phyloP scores from a whole-genome alignment of 1,140 invertebrate genomes.

The Caenorhabditis brenneri region DNA sequence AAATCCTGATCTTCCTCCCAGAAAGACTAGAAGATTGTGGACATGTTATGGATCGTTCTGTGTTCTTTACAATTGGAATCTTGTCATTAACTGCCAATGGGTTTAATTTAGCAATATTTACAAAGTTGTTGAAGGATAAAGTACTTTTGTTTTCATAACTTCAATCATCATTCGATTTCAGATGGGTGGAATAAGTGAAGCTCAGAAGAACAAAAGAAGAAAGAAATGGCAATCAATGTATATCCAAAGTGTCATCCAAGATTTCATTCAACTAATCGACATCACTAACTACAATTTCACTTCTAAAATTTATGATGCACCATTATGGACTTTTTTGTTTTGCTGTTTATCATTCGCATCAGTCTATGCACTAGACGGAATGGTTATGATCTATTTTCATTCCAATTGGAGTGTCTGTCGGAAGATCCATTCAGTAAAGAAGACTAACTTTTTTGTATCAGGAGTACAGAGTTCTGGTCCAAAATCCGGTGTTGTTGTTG shows the following conservation, averaged over 20 bases:
- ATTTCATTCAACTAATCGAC: not conserved
- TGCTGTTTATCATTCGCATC: not conserved
- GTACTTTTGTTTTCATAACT: not conserved
- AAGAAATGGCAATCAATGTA: constrained; percentile 12
- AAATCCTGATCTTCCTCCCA: not conserved
- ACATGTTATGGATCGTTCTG: not conserved
- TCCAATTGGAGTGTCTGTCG: not conserved
- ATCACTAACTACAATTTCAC: not conserved
- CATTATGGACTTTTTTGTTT: not conserved
- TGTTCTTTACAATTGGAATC: not conserved
- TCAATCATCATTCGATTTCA: not conserved
- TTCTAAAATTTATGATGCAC: not conserved
- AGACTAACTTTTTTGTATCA: not conserved
- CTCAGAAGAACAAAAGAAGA: not conserved
- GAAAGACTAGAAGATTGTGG: not conserved
- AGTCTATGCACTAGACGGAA: not conserved
- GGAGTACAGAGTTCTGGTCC: not conserved
- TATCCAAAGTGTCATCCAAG: constrained; percentile 15
- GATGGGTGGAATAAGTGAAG: not conserved
- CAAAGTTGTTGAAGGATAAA: not conserved
- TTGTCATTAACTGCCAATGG: not conserved
- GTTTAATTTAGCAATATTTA: not conserved
- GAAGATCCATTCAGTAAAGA: not conserved
- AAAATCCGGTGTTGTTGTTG: not conserved
- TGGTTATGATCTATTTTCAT: not conserved